Base-by-base conservation (phyloP, 37 sponge, comb jelly and placozoan genomes). In the Aphrocallistes beatrix region DNA sequence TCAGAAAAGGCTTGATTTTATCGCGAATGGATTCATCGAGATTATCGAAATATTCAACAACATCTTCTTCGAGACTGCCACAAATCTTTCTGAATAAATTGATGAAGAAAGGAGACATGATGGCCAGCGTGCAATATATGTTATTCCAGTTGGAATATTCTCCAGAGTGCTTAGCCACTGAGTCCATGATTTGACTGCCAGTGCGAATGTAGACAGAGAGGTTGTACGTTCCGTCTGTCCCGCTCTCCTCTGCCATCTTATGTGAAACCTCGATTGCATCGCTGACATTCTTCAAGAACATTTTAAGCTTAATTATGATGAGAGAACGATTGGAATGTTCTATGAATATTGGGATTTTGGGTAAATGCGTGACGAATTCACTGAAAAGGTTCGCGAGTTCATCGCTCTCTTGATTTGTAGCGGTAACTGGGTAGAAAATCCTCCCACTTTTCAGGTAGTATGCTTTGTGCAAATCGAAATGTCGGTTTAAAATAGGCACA, bases 21-120 rank as follows among this genome's bases (percentile, higher is more conserved):
- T 60, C 75, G 10, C 75, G 75, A 60, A 60, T 60, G 6, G 75
- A 60, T 19, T 60, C 75, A 3, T 60, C 75, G 25, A 60, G 75
- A 60, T 60, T 60, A 60, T 60, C 75, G 75, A 60, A 60, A 60
- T 60, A 60, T 60, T 60, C 75, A 19, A 60, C 75, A 3, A 60
- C 75, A 60, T 60, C 75, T 13, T 60, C 75, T 13, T 60, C 75
- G 28, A 60, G 34, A 60, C 75, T 60, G 34, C 28, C 3, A 25
- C 8, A 19, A 25, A 60, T 60, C 75, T 60, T 60, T 28, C 75
- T 60, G 75, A 60, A 60, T 13, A 60, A 30, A 60, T 60, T 60
- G 8, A 60, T 60, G 34, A 60, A 60, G 75, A 60, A 60, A 60
- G 75, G 75, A 19, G n/a, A 30, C 75, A 60, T 60, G 34, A 60